These are phyloP conservation scores for Polyploca ridens DNA, from an alignment of 2,888 invertebrate genomes.

Conservation along the genomic window DNA sequence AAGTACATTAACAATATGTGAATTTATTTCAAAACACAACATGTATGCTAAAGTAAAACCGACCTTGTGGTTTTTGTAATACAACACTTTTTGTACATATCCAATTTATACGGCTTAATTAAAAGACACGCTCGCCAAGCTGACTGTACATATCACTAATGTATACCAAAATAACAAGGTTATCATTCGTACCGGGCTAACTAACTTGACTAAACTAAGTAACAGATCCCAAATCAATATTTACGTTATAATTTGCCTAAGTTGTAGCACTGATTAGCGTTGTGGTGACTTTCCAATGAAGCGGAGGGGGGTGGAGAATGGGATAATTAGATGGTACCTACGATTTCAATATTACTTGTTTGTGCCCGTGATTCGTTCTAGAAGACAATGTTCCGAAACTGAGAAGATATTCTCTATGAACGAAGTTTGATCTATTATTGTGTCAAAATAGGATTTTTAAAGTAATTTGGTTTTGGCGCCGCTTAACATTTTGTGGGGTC, in stretches of 20 bases:
- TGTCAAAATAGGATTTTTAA: too few species aligned
- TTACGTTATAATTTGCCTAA: constrained; percentile 11
- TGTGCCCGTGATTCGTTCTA: too few species aligned
- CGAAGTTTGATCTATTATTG: too few species aligned
- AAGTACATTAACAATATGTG: too few species aligned
- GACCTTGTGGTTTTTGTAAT: neutral
- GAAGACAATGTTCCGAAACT: too few species aligned
- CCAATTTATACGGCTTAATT: neutral
- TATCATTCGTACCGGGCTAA: neutral
- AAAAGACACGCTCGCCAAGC: neutral
- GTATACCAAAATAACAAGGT: neutral
- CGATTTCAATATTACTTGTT: too few species aligned
- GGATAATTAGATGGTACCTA: too few species aligned
- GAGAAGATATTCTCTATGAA: too few species aligned
- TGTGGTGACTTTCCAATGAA: neutral
- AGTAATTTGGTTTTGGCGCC: too few species aligned
- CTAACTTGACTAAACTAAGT: constrained; percentile 5
- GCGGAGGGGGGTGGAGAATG: neutral
- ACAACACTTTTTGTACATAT: neutral
- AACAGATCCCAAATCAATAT: constrained; percentile 13
- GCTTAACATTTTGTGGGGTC: too few species aligned
- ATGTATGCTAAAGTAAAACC: neutral
- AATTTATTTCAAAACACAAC: too few species aligned
- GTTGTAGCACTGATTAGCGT: neutral
- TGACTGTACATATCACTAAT: neutral